These are phyloP conservation scores for Lichenostomus cassidix DNA, from an alignment of 2,113 vertebrate genomes.

Conservation along the genomic window DNA sequence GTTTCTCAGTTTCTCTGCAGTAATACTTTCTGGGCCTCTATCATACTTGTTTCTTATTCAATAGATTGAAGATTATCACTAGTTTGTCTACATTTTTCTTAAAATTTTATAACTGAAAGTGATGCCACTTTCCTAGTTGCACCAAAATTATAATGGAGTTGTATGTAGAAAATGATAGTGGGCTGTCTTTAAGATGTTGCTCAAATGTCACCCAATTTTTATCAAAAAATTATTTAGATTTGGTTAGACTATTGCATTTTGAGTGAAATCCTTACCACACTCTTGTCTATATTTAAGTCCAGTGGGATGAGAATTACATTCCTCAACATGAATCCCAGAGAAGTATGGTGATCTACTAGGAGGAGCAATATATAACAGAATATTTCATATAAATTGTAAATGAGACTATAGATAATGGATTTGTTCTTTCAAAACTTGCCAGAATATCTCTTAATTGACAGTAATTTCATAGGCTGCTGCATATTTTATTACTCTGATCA, in stretches of 20 bases:
- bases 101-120: neutral
- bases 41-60: neutral
- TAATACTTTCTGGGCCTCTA: neutral
- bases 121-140: neutral
- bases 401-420: neutral
- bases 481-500: neutral
- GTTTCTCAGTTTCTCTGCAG: neutral
- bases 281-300: neutral
- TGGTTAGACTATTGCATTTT: neutral
- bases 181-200: neutral
- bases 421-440: neutral
- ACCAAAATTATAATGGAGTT: neutral
- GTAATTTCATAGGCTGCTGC: neutral
- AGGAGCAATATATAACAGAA: neutral
- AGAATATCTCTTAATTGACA: neutral
- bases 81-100: neutral
- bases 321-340: neutral
- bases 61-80: neutral
- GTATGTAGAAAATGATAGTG: neutral
- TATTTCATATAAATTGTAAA: neutral
- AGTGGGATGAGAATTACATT: neutral
- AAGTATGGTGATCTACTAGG: neutral
- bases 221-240: neutral
- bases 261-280: neutral
- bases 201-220: neutral